These are phyloP conservation scores for Coracias cyanogaster DNA, from an alignment of 2,797 vertebrate species.

Conservation along the genomic window DNA sequence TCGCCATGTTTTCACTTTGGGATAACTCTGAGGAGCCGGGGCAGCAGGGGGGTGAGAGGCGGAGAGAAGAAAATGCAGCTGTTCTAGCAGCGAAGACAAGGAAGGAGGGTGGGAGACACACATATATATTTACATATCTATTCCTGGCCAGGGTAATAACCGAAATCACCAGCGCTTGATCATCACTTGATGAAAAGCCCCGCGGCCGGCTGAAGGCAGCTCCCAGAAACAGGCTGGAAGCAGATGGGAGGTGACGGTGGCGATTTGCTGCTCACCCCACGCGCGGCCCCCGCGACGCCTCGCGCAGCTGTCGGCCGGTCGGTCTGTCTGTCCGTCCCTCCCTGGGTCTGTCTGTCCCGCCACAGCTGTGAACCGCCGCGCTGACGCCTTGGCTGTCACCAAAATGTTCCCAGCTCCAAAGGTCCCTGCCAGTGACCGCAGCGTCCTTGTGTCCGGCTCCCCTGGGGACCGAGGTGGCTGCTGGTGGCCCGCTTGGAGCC, in stretches of 20 bases:
- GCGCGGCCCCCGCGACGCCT: neutral
- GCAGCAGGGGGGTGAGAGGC: neutral
- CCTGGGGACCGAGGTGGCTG: neutral
- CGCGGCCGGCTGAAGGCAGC: neutral
- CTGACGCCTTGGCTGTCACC: neutral
- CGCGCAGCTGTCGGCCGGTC: neutral
- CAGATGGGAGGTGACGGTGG: neutral
- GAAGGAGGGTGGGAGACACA: neutral
- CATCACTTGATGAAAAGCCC: neutral
- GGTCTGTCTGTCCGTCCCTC: neutral
- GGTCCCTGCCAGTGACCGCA: neutral
- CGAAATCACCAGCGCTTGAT: neutral
- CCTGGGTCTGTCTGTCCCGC: neutral
- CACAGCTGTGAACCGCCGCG: accelerated
- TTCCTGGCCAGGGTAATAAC: neutral
- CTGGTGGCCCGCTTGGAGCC: neutral
- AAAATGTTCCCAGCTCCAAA: neutral
- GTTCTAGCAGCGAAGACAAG: neutral
- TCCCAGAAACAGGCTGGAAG: neutral
- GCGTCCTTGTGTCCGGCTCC: neutral
- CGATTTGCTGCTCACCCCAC: neutral
- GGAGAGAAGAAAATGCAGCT: neutral
- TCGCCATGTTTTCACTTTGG: neutral
- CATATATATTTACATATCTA: neutral
- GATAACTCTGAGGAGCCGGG: neutral